phyloP scores from a whole-genome alignment of 2,113 vertebrate genomes.

The Cygnus atratus region DNA sequence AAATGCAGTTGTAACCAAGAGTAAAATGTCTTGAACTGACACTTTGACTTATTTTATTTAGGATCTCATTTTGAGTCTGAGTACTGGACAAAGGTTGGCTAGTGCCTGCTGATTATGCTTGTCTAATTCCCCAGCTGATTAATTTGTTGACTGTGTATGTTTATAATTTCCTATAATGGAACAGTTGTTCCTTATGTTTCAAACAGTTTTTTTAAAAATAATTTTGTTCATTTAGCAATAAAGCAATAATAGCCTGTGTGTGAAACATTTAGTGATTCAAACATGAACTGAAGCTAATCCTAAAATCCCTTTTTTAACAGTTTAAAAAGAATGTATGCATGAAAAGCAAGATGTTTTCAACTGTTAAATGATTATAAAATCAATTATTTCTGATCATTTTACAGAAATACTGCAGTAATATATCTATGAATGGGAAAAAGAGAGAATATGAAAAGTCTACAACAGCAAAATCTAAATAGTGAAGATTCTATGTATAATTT shows the following conservation, averaged over 20 bases:
- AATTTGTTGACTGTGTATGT: conserved; percentile 12
- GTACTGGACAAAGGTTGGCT: not conserved
- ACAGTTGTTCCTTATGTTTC: not conserved
- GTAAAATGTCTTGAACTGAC: not conserved
- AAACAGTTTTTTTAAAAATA: not conserved
- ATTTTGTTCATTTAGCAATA: not conserved
- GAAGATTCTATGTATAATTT: not conserved
- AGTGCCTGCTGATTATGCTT: not conserved
- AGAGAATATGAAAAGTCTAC: not conserved
- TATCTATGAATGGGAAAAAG: not conserved
- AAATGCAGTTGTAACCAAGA: not conserved
- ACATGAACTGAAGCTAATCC: not conserved
- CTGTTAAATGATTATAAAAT: not conserved
- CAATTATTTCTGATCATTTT: not conserved
- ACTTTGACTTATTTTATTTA: not conserved
- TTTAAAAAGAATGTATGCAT: not conserved
- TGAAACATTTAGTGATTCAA: not conserved
- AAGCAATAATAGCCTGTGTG: not conserved
- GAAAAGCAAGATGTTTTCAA: not conserved
- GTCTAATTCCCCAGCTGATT: not conserved
- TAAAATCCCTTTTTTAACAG: not conserved
- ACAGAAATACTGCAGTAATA: not conserved
- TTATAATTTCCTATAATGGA: not conserved
- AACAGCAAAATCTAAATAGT: not conserved
- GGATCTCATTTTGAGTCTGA: not conserved